Evolutionary conservation across 2,113 vertebrate genomes (phyloP), one percentile per base, ranked within the genome.

Genomic region (Chrysochloris asiatica): DNA sequence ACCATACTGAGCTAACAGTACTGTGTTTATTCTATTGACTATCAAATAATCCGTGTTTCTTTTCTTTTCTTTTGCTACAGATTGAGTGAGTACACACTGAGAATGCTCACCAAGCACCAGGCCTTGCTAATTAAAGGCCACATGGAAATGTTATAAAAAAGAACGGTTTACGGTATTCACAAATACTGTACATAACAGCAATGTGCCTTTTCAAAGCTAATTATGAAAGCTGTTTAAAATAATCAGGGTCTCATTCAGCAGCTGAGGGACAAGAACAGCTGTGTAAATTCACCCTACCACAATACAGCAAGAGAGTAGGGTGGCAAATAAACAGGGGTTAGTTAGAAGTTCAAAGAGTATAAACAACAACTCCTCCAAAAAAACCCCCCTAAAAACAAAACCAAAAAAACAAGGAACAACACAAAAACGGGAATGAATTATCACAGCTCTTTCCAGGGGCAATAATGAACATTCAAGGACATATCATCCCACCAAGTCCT

Each of bases 171-270:
- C 94, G 79, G 33, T 97, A 96, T 97, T 97, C 95, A 95, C 93
- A 97, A 95, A 96, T 95, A 97, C 95, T 94, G 93, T 96, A 97
- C 82, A n/a, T 94, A 97, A 95, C 90, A 96, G 94, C 89, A 94
- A 96, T 97, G 97, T 97, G 94, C 73, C 95, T 95, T 96, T 97
- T 96, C 95, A 96, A 97, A 95, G 97, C 94, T 97, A 97, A 97
- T 97, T 97, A 95, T 86, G 93, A 93, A 97, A 96, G 96, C 97
- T 96, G 89, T 96, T 97, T 96, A 96, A 97, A 97, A 96, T 97
- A 96, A 97, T 97, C 97, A 97, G 85, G n/a, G 43, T 71, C 81
- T 95, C 95, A 95, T 96, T 97, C 21, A 95, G 24, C 78, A 96
- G 91, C 10, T 95, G 69, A 82, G 89, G 73, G 95, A 88, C n/a